Evolutionary conservation across 2,113 vertebrate genomes (phyloP).

Genomic region (Macaca nemestrina): DNA sequence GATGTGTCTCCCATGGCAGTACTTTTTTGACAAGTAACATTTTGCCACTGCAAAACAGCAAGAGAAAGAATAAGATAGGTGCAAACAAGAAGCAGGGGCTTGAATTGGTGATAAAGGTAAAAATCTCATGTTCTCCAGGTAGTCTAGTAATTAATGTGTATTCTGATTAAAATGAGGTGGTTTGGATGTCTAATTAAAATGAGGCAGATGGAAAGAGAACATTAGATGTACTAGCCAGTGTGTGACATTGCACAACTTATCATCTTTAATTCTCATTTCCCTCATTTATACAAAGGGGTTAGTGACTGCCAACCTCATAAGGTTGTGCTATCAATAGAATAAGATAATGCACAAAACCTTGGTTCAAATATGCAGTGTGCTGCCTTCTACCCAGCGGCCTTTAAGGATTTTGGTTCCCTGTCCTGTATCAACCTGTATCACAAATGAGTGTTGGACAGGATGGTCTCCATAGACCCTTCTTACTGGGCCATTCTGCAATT

Average conservation of each 20-base stretch:
- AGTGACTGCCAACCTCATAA: neutral
- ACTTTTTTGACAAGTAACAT: neutral
- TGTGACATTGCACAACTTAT: neutral
- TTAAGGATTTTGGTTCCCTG: neutral
- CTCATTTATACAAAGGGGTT: neutral
- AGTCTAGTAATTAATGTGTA: neutral
- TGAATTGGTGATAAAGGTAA: neutral
- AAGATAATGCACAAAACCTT: neutral
- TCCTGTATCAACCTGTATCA: neutral
- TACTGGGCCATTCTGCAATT: neutral
- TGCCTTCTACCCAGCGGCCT: neutral
- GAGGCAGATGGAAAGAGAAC: rapidly evolving
- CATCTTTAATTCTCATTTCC: neutral
- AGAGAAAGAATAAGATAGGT: neutral
- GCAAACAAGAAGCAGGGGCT: neutral
- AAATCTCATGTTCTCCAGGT: neutral
- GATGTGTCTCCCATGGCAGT: neutral
- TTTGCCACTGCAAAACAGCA: neutral
- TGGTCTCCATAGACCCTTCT: neutral
- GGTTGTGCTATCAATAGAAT: neutral
- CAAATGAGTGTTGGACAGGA: neutral
- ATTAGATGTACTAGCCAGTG: rapidly evolving
- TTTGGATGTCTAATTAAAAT: neutral
- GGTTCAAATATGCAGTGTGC: neutral
- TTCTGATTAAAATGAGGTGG: neutral